Conservation (phyloP, 2,797 vertebrate species). For the Nannoperca australis region DNA sequence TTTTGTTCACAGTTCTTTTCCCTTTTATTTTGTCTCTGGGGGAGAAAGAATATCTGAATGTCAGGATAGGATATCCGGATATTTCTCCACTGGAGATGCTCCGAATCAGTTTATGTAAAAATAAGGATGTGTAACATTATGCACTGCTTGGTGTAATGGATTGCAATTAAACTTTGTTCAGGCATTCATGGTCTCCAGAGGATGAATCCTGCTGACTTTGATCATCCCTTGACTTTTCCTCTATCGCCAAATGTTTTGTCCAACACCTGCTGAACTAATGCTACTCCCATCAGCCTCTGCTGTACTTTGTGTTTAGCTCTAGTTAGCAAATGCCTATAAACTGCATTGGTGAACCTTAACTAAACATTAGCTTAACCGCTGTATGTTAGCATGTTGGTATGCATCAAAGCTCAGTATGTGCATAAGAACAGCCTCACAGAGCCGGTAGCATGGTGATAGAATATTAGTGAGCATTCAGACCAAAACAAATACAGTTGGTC, state of each 20-base stretch:
- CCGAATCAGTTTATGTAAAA: neutral
- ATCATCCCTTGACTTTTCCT: neutral
- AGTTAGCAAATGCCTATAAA: neutral
- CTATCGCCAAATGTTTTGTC: neutral
- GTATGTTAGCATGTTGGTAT: too few species aligned
- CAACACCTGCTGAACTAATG: neutral
- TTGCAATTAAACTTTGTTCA: neutral
- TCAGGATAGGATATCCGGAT: neutral
- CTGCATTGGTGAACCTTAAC: neutral
- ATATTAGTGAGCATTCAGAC: too few species aligned
- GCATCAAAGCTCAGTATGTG: too few species aligned
- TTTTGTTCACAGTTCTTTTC: neutral
- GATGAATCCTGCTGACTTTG: neutral
- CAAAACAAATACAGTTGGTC: neutral
- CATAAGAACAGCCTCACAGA: neutral
- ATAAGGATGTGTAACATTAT: neutral
- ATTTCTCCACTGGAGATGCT: neutral
- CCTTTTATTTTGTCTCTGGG: neutral
- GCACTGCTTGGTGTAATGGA: neutral
- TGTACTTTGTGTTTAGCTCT: neutral
- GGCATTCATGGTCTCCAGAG: neutral
- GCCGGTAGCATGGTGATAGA: too few species aligned
- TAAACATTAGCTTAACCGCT: neutral
- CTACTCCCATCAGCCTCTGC: neutral
- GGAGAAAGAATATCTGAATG: neutral